phyloP scores from a whole-genome alignment of 2,113 vertebrate genomes.

The Silurus asotus region DNA sequence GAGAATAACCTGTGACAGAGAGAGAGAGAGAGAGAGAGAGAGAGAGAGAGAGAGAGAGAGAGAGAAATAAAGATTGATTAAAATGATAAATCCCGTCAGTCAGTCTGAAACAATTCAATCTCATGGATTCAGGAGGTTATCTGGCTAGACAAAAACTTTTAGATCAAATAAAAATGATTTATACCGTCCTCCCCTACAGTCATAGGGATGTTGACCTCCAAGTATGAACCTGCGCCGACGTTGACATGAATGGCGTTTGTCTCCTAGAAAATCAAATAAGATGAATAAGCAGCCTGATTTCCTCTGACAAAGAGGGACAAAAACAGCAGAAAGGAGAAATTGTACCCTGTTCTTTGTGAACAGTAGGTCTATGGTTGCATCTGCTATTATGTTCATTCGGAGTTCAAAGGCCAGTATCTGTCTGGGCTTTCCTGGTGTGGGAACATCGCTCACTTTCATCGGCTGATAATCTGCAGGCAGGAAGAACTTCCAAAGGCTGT shows the following conservation, averaged over 20 bases:
- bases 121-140: not conserved
- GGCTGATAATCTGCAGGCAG: slow-evolving; percentile 94
- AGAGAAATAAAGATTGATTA: not conserved
- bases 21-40: not conserved
- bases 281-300: slow-evolving; percentile 2
- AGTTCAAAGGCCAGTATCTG: slow-evolving; percentile 98
- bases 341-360: slow-evolving; percentile 98
- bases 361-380: slow-evolving; percentile 96
- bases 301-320: not conserved
- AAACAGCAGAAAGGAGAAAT: not conserved
- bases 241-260: slow-evolving; percentile 99
- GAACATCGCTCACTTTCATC: slow-evolving; percentile 88
- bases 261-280: slow-evolving; percentile 75
- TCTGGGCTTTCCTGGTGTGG: slow-evolving; percentile 85
- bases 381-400: slow-evolving; percentile 98
- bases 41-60: not conserved
- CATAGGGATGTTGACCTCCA: slow-evolving; percentile 99
- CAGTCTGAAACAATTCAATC: not conserved
- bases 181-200: slow-evolving; percentile 89
- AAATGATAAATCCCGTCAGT: not conserved
- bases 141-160: not conserved
- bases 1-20: slow-evolving; percentile 82
- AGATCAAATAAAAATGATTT: not conserved
- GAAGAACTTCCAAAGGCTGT: slow-evolving; percentile 97
- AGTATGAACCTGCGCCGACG: slow-evolving; percentile 96